Conservation (phyloP, 2,888 invertebrate species). For the Dicranocentrus wangi region DNA sequence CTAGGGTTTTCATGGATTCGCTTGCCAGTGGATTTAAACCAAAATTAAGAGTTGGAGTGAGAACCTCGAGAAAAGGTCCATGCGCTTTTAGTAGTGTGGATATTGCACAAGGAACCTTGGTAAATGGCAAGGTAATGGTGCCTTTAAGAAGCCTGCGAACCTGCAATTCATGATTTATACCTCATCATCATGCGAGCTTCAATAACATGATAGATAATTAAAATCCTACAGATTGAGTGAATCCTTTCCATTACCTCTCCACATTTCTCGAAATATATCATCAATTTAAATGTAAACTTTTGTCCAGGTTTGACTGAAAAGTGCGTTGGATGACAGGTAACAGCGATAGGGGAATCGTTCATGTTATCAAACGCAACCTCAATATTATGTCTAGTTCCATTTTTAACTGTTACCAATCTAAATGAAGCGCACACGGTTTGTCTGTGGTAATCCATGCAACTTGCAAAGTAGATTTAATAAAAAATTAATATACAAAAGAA, state of each 20-base stretch:
- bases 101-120: conserved; percentile 27
- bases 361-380: conserved; percentile 33
- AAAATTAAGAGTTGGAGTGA: conserved; percentile 56
- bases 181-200: too few relatives aligned
- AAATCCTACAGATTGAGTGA: background rate
- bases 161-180: conserved; percentile 22
- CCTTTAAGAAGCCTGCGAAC: conserved; percentile 29
- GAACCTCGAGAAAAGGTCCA: conserved; percentile 38
- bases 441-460: too few relatives aligned
- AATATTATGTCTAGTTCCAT: conserved; percentile 36
- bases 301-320: conserved; percentile 35
- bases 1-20: conserved; percentile 53
- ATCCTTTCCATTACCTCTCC: conserved; percentile 39
- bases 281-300: conserved; percentile 21
- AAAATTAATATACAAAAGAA: too few relatives aligned
- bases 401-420: conserved; percentile 39
- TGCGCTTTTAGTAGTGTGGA: conserved; percentile 8
- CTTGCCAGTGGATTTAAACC: conserved; percentile 40
- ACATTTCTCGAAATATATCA: conserved; percentile 39
- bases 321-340: conserved; percentile 26
- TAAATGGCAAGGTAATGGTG: conserved; percentile 33
- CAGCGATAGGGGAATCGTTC: background rate
- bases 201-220: too few relatives aligned
- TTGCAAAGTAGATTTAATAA: too few relatives aligned
- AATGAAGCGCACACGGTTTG: too few relatives aligned